Conservation (phyloP, 2,797 vertebrate genomes). For the Cryptoprocta ferox region DNA sequence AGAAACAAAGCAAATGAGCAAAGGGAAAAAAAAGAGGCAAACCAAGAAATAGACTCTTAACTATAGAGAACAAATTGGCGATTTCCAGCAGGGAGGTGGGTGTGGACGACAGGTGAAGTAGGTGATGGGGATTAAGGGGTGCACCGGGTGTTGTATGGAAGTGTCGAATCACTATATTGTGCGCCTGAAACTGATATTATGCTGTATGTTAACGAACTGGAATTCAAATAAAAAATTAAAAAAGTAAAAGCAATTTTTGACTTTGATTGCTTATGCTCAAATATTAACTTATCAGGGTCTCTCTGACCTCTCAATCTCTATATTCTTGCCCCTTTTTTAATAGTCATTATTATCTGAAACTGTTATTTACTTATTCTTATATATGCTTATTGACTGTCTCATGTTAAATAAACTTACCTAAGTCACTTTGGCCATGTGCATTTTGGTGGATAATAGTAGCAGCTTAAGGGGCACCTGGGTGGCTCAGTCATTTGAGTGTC, state of each 20-base stretch:
- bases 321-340: not conserved
- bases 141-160: not conserved
- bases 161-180: not conserved
- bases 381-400: not conserved
- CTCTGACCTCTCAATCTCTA: not conserved
- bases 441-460: not conserved
- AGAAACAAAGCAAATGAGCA: not conserved
- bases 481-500: no score
- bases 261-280: not conserved
- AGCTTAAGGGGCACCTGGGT: not conserved
- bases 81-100: not conserved
- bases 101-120: not conserved
- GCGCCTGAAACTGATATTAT: not conserved
- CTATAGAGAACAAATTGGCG: not conserved
- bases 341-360: not conserved
- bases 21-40: not conserved
- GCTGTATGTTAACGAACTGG: not conserved
- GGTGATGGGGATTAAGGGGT: not conserved
- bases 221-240: not conserved
- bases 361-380: not conserved
- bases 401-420: not conserved
- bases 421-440: not conserved
- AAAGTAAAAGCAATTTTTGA: not conserved
- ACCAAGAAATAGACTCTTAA: not conserved
- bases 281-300: not conserved